Evolutionary conservation across 2,113 vertebrate species (phyloP), one percentile per base, ranked within the genome.

Genomic region (Natator depressus): DNA sequence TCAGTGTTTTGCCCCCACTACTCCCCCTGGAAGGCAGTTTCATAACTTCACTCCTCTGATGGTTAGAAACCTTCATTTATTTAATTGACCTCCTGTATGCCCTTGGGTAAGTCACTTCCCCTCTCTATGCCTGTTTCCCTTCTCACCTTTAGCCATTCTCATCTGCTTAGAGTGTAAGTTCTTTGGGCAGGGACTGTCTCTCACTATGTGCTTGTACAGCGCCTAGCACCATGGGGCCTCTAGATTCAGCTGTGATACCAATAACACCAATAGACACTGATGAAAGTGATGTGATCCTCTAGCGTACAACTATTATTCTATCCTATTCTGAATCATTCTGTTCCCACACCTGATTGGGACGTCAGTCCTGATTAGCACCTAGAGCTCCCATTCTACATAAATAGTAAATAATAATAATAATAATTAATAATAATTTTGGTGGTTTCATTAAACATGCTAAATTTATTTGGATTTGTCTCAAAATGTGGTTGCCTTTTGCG

Each of bases 251-350:
- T 12, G n/a, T 72, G n/a, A 72, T 38, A 20, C 19, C 17, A 22
- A n/a, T 0, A 10, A 92, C 91, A 91, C 29, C 95, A 93, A 95
- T 93, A 93, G 92, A 42, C 87, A 83, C 7, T 88, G 65, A 22
- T 4, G n/a, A 72, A 72, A 72, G 65, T n/a, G 16, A 72, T 38
- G 65, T 19, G n/a, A 38, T 8, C 65, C n/a, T 72, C n/a, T 38
- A 22, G n/a, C 38, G 19, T 38, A 72, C 19, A 72, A 22, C n/a
- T 72, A 20, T n/a, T 72, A n/a, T 38, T 38, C n/a, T 72, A 38
- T n/a, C 65, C n/a, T 72, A n/a, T 38, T 72, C 65, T 62, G 57
- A 31, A 29, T 62, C 57, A 62, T 62, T 27, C 57, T 62, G 57
- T 31, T 62, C 29, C 25, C 57, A 62, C 12, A 29, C 80, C 4